These are phyloP conservation scores for Myotis myotis DNA, from an alignment of 2,797 vertebrate species.

Conservation along the genomic window DNA sequence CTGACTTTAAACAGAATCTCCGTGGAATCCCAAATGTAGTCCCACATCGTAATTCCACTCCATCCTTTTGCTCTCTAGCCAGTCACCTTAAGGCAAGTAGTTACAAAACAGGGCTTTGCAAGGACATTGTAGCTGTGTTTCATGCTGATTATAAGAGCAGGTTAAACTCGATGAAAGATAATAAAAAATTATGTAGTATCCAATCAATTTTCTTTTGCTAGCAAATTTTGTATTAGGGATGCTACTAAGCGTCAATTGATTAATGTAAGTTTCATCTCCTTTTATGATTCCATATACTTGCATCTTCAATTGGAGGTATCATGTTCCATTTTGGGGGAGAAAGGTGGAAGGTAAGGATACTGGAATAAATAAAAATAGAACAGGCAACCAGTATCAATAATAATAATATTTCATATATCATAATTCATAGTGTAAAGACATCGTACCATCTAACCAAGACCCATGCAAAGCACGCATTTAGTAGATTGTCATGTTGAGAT, in stretches of 20 bases:
- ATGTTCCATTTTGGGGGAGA: not conserved
- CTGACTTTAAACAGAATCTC: conserved; percentile 83
- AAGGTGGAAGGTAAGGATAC: not conserved
- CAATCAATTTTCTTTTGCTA: not conserved
- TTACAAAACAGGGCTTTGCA: not conserved
- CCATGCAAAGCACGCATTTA: not conserved
- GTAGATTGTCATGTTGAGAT: too few relatives aligned
- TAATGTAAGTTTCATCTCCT: not conserved
- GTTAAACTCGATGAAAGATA: not conserved
- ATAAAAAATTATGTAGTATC: not conserved
- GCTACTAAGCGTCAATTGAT: not conserved
- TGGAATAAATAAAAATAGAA: not conserved
- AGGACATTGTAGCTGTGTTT: not conserved
- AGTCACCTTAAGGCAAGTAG: not conserved
- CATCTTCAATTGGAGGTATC: not conserved
- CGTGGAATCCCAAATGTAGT: conserved; percentile 85
- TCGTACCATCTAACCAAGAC: not conserved
- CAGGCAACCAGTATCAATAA: not conserved
- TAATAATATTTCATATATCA: not conserved
- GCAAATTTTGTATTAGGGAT: not conserved
- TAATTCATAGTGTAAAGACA: not conserved
- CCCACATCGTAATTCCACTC: rapidly evolving
- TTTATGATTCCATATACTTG: not conserved
- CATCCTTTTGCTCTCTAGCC: not conserved
- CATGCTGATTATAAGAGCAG: not conserved